phyloP scores from a whole-genome alignment of 2,113 vertebrate species.

The Hippotragus niger region DNA sequence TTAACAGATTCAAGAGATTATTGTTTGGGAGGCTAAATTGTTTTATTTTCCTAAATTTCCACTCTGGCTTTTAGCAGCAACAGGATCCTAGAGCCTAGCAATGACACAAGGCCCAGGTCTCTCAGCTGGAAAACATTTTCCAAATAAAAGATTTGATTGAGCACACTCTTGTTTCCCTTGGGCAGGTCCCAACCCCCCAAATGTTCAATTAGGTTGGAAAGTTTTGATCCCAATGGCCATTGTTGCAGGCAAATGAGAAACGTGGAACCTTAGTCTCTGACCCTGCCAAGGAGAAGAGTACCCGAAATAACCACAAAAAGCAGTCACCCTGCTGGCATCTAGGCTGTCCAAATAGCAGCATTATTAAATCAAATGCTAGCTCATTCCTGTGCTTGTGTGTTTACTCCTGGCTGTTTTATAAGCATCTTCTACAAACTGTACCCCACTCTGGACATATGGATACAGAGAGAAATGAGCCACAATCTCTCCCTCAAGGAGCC shows the following conservation, averaged over 20 bases:
- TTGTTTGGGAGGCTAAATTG: background rate
- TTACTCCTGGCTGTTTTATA: background rate
- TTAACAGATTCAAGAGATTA: slow-evolving; percentile 15
- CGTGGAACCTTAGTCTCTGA: background rate
- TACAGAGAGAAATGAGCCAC: background rate
- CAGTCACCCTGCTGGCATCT: background rate
- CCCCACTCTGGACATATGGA: background rate
- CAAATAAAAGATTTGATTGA: slow-evolving; percentile 71
- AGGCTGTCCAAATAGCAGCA: background rate
- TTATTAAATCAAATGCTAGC: background rate
- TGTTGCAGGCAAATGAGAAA: slow-evolving; percentile 39
- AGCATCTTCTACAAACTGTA: background rate
- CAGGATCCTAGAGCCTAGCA: background rate
- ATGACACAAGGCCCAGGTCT: slow-evolving; percentile 8
- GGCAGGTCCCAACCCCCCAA: slow-evolving; percentile 60
- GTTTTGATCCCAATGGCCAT: slow-evolving; percentile 34
- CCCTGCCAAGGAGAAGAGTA: background rate
- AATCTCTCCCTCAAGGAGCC: background rate
- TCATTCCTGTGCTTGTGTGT: background rate
- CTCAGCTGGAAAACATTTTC: slow-evolving; percentile 65
- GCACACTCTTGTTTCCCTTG: slow-evolving; percentile 60
- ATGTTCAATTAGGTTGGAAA: slow-evolving; percentile 62
- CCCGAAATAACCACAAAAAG: background rate
- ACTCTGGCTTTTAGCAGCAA: slow-evolving; percentile 42
- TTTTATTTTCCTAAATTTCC: slow-evolving; percentile 47